Percentiles rank a stretch among this genome's conserved stretches.
These are phyloP conservation scores for Hemichromis elongatus DNA, from an alignment of 2,113 vertebrate genomes.

Conservation along the genomic window DNA sequence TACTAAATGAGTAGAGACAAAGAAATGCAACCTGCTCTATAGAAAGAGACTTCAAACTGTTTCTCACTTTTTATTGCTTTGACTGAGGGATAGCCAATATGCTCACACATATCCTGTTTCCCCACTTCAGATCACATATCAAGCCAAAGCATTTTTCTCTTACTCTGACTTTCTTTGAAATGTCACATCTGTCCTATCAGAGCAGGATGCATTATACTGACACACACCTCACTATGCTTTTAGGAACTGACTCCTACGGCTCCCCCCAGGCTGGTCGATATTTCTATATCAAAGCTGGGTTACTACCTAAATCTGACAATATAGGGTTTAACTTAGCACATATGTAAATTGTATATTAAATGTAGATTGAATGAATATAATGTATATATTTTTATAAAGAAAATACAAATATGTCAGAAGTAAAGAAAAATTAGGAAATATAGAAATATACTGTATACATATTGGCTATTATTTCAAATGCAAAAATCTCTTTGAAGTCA, in stretches of 20 bases:
- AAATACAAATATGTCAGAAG: accelerated
- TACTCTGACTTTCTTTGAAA: constrained; percentile 28
- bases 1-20: constrained; percentile 52
- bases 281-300: not conserved
- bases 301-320: not conserved
- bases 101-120: not conserved
- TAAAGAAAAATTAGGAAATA: not conserved
- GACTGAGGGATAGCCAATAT: not conserved
- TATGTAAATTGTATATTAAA: too few species aligned
- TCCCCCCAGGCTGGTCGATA: too few species aligned
- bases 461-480: not conserved
- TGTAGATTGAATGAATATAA: too few species aligned
- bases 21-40: constrained; percentile 36
- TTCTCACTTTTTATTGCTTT: constrained; percentile 27
- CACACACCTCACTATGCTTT: not conserved
- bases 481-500: not conserved
- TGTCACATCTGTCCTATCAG: not conserved
- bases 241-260: not conserved
- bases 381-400: not conserved
- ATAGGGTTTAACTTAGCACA: accelerated
- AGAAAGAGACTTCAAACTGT: constrained; percentile 44
- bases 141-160: constrained; percentile 14
- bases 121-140: constrained; percentile 45
- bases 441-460: not conserved
- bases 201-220: not conserved